Evolutionary conservation across 2,797 vertebrate species (phyloP).

Genomic region (Anas flavirostris): DNA sequence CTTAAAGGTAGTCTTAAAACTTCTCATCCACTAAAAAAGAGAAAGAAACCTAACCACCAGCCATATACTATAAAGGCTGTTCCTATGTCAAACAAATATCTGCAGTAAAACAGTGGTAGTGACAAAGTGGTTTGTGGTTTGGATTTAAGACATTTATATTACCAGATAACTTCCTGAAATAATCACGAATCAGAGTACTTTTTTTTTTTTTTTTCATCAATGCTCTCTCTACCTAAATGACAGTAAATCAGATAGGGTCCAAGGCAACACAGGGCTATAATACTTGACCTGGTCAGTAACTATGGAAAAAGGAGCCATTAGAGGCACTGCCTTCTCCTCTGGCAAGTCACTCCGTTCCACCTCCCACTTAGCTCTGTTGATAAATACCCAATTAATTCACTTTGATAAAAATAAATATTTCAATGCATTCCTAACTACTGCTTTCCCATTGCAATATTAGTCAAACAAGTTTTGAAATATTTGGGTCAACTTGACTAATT

Average conservation of each 20-base stretch:
- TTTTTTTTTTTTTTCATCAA: not conserved
- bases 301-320: not conserved
- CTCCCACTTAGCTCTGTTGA: not conserved
- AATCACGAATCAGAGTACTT: not conserved
- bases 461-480: not conserved
- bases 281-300: not conserved
- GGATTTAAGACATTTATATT: not conserved
- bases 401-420: not conserved
- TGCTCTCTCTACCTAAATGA: not conserved
- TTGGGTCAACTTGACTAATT: not conserved
- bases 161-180: slow-evolving; percentile 48
- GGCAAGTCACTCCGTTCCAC: not conserved
- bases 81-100: not conserved
- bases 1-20: not conserved
- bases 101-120: not conserved
- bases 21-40: not conserved
- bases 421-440: not conserved
- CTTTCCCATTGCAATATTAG: not conserved
- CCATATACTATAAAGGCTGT: not conserved
- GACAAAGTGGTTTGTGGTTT: slow-evolving; percentile 54
- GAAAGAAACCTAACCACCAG: not conserved
- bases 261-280: not conserved
- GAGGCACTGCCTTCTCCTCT: not conserved
- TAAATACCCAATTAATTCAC: not conserved
- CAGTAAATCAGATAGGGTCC: not conserved